These are phyloP conservation scores for Chrysomallon squamiferum DNA, from an alignment of 1,140 invertebrate species.

Conservation along the genomic window DNA sequence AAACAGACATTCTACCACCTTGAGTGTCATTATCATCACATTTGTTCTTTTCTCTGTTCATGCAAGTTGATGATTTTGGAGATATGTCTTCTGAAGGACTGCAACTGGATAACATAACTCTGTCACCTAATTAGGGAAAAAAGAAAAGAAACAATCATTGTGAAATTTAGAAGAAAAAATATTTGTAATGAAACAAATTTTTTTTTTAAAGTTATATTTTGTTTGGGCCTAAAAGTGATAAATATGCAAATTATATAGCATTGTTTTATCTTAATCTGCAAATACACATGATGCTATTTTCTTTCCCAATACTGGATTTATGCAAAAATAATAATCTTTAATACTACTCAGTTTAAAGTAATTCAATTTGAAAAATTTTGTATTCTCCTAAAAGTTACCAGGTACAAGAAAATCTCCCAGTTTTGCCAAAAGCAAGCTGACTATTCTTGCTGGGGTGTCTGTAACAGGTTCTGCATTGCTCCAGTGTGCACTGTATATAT, in stretches of 20 bases:
- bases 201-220: too few relatives aligned
- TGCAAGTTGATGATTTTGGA: slow-evolving; percentile 5
- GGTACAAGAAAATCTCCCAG: slow-evolving; percentile 64
- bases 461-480: slow-evolving; percentile 42
- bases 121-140: slow-evolving; percentile 39
- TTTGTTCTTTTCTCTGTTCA: slow-evolving; percentile 37
- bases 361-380: too few relatives aligned
- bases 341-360: too few relatives aligned
- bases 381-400: slow-evolving; percentile 50
- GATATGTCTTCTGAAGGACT: slow-evolving; percentile 41
- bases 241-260: too few relatives aligned
- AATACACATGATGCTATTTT: too few relatives aligned
- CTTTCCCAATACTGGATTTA: too few relatives aligned
- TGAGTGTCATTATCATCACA: slow-evolving; percentile 52
- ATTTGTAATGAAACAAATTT: too few relatives aligned
- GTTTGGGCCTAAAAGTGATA: too few relatives aligned
- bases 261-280: too few relatives aligned
- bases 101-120: slow-evolving; percentile 47
- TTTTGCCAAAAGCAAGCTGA: slow-evolving; percentile 59
- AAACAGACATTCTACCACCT: slow-evolving; percentile 58
- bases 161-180: slow-evolving; percentile 5
- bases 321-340: too few relatives aligned
- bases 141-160: not conserved
- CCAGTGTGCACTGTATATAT: slow-evolving; percentile 40
- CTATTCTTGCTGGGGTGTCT: slow-evolving; percentile 56